Evolutionary conservation across 2,113 vertebrate genomes (phyloP), one percentile per base, ranked within the genome.

Genomic region (Corvus hawaiiensis): DNA sequence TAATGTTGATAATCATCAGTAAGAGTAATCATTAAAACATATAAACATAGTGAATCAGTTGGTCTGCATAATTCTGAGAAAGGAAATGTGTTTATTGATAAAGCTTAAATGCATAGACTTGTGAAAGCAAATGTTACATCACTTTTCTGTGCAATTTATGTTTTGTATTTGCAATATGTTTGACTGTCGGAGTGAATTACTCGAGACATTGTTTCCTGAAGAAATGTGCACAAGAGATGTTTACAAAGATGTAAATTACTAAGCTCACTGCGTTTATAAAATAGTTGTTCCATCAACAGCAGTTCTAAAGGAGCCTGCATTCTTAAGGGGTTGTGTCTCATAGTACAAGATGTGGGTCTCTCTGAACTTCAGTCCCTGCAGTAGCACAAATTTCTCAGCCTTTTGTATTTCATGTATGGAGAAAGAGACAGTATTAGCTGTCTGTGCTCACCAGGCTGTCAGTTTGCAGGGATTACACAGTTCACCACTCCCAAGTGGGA

Each of bases 121-220:
- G 52, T 63, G 68, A 92, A 92, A 55, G 51, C 39, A 84, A 87
- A 63, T 10, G 22, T 80, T 86, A 67, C 32, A 13, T 64, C 71
- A 48, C 84, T 87, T 93, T 96, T 82, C 78, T 88, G 21, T 77
- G 75, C 54, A 86, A n/a, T 89, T 95, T 94, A 13, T 86, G 37
- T 55, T 87, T 89, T 80, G 13, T 72, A 17, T 59, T 80, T 94
- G 72, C 69, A 73, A 30, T 82, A 41, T 24, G 18, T 93, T 96
- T 72, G 75, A 62, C 83, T 83, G 63, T 58, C 71, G 66, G 67
- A 82, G 10, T 28, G 59, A 94, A 77, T 72, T 85, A 66, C n/a
- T 73, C 44, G 75, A 95, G 75, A 55, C 56, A 69, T 81, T 92
- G 52, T 56, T 93, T 85, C 41, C 61, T 52, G 56, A 93, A 94